Percentiles rank a stretch among this genome's conserved stretches.
Evolutionary conservation across 2,888 invertebrate species (phyloP).

Genomic region (Altica lythri): DNA sequence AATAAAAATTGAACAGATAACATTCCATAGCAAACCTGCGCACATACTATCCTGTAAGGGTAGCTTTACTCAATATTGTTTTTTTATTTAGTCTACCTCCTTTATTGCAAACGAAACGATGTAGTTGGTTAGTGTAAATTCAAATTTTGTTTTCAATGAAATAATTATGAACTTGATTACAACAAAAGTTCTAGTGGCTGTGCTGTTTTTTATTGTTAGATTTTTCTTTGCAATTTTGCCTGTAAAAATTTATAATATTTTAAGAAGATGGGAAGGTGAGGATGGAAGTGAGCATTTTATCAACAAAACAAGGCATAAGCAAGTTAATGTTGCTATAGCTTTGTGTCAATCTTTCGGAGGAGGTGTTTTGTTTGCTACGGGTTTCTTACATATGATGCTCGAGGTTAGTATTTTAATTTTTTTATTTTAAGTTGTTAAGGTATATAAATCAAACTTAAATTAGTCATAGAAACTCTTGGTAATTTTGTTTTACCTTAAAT

Average conservation of each 20-base stretch:
- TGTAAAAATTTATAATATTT: constrained; percentile 56
- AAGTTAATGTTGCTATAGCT: constrained; percentile 51
- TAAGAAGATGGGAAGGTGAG: constrained; percentile 52
- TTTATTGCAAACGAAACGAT: background rate
- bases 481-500: background rate
- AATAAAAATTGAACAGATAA: background rate
- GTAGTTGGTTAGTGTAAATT: no score
- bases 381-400: constrained; percentile 64
- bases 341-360: constrained; percentile 61
- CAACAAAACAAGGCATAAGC: constrained; percentile 48
- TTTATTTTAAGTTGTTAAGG: background rate
- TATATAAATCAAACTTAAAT: background rate
- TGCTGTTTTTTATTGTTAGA: constrained; percentile 57
- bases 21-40: background rate
- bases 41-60: background rate
- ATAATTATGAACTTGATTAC: constrained; percentile 54
- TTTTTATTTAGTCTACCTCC: background rate
- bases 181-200: constrained; percentile 59
- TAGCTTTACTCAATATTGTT: constrained; percentile 2
- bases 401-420: constrained; percentile 45
- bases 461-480: no score
- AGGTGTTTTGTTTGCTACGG: constrained; percentile 63
- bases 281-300: constrained; percentile 47
- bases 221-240: constrained; percentile 60
- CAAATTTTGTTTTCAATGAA: no score